phyloP scores from a whole-genome alignment of 64 coral and sea anemone genomes.

The Dendronephthya gigantea region DNA sequence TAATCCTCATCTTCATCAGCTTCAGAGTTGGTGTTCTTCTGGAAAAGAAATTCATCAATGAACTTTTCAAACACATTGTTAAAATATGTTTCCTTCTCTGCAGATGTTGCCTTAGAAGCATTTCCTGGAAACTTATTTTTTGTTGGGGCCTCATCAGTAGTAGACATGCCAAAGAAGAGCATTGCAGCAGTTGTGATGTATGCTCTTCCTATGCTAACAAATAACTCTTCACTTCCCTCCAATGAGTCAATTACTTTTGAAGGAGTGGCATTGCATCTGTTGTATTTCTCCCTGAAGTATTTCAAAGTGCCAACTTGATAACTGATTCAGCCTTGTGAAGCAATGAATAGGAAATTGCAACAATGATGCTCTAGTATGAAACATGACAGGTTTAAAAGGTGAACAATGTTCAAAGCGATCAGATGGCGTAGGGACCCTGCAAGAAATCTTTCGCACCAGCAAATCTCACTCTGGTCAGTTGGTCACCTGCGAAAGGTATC shows the following conservation, averaged over 20 bases:
- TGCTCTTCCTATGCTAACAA: slow-evolving; percentile 36
- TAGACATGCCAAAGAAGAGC: too few relatives aligned
- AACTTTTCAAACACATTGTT: too few relatives aligned
- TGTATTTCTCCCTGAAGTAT: slow-evolving; percentile 54
- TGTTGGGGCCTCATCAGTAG: too few relatives aligned
- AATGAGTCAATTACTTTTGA: slow-evolving; percentile 47
- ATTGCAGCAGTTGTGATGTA: slow-evolving; percentile 40
- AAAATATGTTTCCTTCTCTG: too few relatives aligned
- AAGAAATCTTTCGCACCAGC: slow-evolving; percentile 55
- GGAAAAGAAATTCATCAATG: too few relatives aligned
- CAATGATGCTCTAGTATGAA: slow-evolving; percentile 46
- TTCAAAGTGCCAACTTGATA: slow-evolving; percentile 49
- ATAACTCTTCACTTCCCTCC: slow-evolving; percentile 51
- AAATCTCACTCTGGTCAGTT: slow-evolving; percentile 42
- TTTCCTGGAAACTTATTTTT: too few relatives aligned
- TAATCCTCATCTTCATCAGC: slow-evolving; percentile 26
- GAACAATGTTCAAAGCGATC: slow-evolving; percentile 59
- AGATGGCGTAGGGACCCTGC: too few relatives aligned
- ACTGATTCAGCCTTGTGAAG: too few relatives aligned
- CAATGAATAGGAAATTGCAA: slow-evolving; percentile 35
- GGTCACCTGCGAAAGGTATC: slow-evolving; percentile 36
- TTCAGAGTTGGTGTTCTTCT: too few relatives aligned
- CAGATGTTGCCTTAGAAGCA: too few relatives aligned
- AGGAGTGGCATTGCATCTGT: slow-evolving; percentile 23
- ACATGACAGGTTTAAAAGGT: slow-evolving; percentile 55